These are phyloP conservation scores for Rhinichthys osculus DNA, from an alignment of 2,797 vertebrate species.

Conservation along the genomic window DNA sequence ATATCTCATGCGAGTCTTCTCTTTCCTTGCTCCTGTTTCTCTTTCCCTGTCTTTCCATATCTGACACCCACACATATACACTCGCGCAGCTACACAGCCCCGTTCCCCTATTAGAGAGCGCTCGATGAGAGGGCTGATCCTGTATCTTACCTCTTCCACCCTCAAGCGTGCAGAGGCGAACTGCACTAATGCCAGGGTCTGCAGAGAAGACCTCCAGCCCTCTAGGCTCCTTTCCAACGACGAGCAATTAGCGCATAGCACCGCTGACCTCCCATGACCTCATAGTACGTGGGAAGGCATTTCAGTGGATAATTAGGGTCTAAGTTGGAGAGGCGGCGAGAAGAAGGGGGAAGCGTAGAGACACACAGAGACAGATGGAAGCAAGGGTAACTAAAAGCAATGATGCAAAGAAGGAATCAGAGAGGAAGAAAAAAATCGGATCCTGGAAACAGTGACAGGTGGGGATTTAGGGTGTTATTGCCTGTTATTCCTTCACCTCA, in stretches of 20 bases:
- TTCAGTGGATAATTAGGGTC: conserved; percentile 77
- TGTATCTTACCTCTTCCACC: conserved; percentile 50
- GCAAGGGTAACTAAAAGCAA: conserved; percentile 25
- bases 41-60: neutral
- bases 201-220: conserved; percentile 55
- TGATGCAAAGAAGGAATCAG: conserved; percentile 4
- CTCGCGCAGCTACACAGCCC: conserved; percentile 60
- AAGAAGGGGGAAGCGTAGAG: conserved; percentile 44
- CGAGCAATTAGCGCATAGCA: conserved; percentile 79
- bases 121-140: conserved; percentile 37
- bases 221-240: conserved; percentile 66
- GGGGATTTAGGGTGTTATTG: conserved; percentile 26
- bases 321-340: conserved; percentile 70
- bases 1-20: neutral
- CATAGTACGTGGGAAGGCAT: conserved; percentile 59
- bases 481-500: conserved; percentile 32
- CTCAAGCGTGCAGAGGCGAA: conserved; percentile 42
- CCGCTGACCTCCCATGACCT: conserved; percentile 74
- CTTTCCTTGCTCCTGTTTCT: neutral
- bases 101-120: conserved; percentile 19
- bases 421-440: neutral
- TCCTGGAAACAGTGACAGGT: conserved; percentile 9
- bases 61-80: conserved; percentile 61
- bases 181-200: conserved; percentile 60
- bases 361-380: conserved; percentile 56